Percentiles rank a stretch among this genome's conserved stretches.
Conservation (phyloP, 2,888 invertebrate genomes). For the Gonocerus acuteangulatus region DNA sequence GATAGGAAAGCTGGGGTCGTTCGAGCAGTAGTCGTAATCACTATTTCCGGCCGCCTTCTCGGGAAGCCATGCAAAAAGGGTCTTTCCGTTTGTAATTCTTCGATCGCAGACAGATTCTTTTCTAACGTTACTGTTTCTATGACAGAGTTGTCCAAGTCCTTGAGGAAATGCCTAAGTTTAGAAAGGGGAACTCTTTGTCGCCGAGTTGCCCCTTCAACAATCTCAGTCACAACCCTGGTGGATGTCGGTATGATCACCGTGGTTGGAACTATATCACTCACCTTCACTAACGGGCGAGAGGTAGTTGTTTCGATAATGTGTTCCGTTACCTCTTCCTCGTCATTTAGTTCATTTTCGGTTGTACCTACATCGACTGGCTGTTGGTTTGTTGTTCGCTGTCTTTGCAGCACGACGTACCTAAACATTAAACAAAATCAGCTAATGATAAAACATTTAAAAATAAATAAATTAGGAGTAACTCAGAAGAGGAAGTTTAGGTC, state of each 20-base stretch:
- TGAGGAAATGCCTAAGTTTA: constrained; percentile 40
- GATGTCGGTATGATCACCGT: constrained; percentile 39
- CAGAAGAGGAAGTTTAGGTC: too few species aligned
- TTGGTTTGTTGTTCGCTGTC: constrained; percentile 42
- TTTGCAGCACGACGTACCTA: constrained; percentile 45
- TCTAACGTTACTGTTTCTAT: constrained; percentile 2
- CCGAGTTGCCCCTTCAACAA: constrained; percentile 47
- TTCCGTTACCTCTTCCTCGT: constrained; percentile 33
- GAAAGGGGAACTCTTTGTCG: constrained; percentile 45
- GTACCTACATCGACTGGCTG: constrained; percentile 42
- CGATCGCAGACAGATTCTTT: neutral
- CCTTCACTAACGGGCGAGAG: constrained; percentile 36
- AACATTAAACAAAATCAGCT: constrained; percentile 6
- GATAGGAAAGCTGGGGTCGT: constrained; percentile 29
- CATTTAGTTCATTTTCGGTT: constrained; percentile 33
- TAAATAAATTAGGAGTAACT: too few species aligned
- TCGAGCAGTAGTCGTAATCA: constrained; percentile 28
- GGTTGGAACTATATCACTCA: constrained; percentile 37
- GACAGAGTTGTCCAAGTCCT: constrained; percentile 30
- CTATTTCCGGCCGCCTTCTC: constrained; percentile 29
- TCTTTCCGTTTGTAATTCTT: neutral
- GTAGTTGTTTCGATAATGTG: constrained; percentile 32
- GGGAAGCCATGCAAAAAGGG: constrained; percentile 23
- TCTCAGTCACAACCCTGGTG: constrained; percentile 47
- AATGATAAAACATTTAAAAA: too few species aligned